Evolutionary conservation across 1,140 invertebrate genomes (phyloP).

Genomic region (Periplaneta americana): DNA sequence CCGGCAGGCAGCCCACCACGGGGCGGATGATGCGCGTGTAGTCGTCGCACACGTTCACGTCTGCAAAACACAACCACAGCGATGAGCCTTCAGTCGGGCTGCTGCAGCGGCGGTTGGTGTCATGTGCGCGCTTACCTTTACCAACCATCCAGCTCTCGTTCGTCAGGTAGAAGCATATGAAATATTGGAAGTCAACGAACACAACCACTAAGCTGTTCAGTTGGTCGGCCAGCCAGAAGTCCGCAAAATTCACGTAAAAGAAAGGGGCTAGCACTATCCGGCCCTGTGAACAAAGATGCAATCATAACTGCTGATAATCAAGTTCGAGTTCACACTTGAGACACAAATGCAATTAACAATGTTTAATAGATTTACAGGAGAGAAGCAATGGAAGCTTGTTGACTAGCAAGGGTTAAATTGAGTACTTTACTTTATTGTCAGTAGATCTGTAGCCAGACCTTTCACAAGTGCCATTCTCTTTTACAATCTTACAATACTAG

Average conservation of each 20-base stretch:
- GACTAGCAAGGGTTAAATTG: too few species aligned
- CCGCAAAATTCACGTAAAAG: constrained; percentile 93
- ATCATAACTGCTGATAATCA: too few species aligned
- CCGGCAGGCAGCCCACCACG: constrained; percentile 85
- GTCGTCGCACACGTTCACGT: not conserved
- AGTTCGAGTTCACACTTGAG: too few species aligned
- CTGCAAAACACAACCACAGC: constrained; percentile 3
- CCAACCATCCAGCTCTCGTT: constrained; percentile 65
- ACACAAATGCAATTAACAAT: too few species aligned
- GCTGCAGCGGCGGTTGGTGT: too few species aligned
- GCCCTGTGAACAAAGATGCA: constrained; percentile 53
- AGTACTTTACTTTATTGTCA: too few species aligned
- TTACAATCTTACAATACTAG: too few species aligned
- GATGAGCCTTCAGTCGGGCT: not conserved
- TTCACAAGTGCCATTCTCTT: too few species aligned
- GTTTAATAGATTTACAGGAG: too few species aligned
- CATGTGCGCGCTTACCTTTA: constrained; percentile 47
- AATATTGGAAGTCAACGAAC: constrained; percentile 91
- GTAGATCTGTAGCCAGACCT: too few species aligned
- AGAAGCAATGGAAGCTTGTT: too few species aligned
- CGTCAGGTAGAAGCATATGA: constrained; percentile 76
- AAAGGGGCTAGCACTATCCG: constrained; percentile 89
- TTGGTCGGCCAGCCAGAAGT: constrained; percentile 99
- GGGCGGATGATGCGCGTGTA: constrained; percentile 36
- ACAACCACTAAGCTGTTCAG: constrained; percentile 88